A percentile compares a stretch with the other conserved stretches of the same genome.
Conservation (phyloP, 2,113 vertebrate species). For the Carlito syrichta region DNA sequence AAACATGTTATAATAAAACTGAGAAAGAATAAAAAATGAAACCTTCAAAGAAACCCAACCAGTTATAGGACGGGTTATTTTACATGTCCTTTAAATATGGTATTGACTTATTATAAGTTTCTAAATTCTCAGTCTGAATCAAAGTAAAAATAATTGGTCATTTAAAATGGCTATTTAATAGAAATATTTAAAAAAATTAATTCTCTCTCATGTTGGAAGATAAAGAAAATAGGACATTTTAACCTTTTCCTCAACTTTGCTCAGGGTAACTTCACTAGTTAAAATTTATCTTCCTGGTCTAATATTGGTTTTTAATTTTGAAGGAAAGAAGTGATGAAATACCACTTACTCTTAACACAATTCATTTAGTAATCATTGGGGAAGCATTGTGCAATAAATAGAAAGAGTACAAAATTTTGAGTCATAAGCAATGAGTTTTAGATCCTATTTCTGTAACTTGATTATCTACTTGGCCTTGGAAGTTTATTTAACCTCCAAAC, state of each 20-base stretch:
- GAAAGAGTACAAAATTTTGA: background rate
- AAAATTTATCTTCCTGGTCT: background rate
- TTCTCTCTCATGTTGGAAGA: background rate
- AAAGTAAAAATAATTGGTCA: background rate
- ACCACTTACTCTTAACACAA: background rate
- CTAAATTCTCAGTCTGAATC: background rate
- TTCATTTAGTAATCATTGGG: background rate
- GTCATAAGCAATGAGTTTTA: background rate
- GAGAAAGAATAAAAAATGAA: background rate
- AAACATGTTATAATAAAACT: background rate
- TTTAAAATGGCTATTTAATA: background rate
- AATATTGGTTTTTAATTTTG: background rate
- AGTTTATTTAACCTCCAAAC: background rate
- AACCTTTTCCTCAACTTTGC: background rate
- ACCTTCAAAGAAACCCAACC: background rate
- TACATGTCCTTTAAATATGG: background rate
- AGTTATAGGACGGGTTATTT: background rate
- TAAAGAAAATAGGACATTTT: background rate
- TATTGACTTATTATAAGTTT: background rate
- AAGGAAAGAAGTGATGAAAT: background rate
- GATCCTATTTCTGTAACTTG: background rate
- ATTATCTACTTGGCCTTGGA: background rate
- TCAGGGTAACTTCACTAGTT: background rate
- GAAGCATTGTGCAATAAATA: background rate
- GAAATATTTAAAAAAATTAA: background rate